These are phyloP conservation scores for Nephrotoma guestfalica DNA, from an alignment of 2,888 invertebrate genomes.

Conservation along the genomic window DNA sequence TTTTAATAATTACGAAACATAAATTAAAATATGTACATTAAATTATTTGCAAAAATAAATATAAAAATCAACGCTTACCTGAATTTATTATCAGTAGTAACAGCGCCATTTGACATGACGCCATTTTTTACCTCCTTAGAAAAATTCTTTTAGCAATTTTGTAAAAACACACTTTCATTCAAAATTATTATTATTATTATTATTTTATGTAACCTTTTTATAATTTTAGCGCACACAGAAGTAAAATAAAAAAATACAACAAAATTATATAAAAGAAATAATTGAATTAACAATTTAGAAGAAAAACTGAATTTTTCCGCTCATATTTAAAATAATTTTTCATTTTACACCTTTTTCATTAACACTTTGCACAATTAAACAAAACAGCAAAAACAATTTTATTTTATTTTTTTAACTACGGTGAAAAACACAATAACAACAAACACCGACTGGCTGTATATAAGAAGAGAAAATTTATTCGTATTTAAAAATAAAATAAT, in stretches of 20 bases:
- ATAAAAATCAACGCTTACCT: not conserved
- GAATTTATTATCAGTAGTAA: conserved; percentile 1
- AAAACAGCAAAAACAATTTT: not conserved
- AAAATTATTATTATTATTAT: not conserved
- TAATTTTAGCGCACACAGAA: not conserved
- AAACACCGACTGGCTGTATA: not conserved
- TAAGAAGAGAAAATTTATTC: not conserved
- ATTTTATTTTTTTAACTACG: not conserved
- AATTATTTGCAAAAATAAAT: too few species aligned
- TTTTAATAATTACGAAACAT: too few species aligned
- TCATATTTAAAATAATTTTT: not conserved
- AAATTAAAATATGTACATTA: too few species aligned
- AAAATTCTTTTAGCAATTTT: not conserved
- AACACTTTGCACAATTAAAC: not conserved
- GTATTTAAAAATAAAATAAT: not conserved
- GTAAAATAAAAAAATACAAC: not conserved
- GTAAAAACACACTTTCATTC: not conserved
- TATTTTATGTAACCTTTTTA: not conserved
- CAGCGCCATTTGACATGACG: conserved; percentile 4
- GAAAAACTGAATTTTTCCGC: not conserved
- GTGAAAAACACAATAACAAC: not conserved
- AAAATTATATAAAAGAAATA: not conserved
- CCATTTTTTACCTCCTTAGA: not conserved
- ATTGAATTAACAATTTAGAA: not conserved
- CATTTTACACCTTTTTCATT: not conserved